These are phyloP conservation scores for Vespertilio murinus DNA, from an alignment of 2,797 vertebrate genomes.

Conservation along the genomic window DNA sequence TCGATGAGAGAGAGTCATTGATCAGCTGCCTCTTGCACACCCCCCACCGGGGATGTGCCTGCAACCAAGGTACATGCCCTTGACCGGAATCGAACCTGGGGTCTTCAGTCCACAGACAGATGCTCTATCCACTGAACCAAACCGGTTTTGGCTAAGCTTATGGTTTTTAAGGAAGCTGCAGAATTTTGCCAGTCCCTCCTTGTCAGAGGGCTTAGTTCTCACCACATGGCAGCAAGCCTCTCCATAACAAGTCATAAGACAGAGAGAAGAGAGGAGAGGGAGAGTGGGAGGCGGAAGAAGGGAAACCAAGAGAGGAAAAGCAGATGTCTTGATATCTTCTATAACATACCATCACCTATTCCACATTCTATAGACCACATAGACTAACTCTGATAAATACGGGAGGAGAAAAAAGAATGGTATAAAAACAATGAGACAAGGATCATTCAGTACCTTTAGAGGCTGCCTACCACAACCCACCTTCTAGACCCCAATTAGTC, in stretches of 20 bases:
- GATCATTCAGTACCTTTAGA: neutral
- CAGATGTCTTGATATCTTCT: neutral
- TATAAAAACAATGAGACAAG: neutral
- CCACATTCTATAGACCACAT: neutral
- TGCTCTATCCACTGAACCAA: too few relatives aligned
- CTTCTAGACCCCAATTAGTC: neutral
- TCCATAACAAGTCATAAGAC: neutral
- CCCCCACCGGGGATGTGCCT: too few relatives aligned
- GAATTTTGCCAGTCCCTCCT: neutral
- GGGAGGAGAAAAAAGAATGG: neutral
- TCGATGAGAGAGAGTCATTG: too few relatives aligned
- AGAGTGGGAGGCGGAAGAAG: rapidly evolving
- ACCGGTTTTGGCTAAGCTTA: too few relatives aligned
- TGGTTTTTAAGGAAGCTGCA: too few relatives aligned
- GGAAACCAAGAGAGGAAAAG: neutral
- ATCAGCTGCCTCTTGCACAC: too few relatives aligned
- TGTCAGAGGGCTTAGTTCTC: neutral
- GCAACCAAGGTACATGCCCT: too few relatives aligned
- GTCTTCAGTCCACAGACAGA: too few relatives aligned
- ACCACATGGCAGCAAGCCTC: neutral
- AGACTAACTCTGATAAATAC: neutral
- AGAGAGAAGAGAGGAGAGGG: neutral
- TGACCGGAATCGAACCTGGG: too few relatives aligned
- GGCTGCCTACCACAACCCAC: neutral
- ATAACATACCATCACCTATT: neutral